These are phyloP conservation scores for Archegozetes longisetosus DNA, from an alignment of 1,140 invertebrate species.

Conservation along the genomic window DNA sequence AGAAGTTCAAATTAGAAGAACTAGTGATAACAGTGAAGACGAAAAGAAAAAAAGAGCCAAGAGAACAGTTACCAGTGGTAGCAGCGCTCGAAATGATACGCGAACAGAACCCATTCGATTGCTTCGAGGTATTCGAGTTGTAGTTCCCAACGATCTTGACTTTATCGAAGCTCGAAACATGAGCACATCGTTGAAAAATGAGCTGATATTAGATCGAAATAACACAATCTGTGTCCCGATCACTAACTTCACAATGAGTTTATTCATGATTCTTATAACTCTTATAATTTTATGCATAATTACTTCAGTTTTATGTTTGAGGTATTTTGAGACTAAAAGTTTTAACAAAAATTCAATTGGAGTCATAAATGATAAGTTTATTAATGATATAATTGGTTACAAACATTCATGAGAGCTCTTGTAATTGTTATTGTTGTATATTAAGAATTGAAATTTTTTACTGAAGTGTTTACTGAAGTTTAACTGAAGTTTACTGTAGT, in stretches of 20 bases:
- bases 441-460: too few species aligned
- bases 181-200: neutral
- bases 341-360: too few species aligned
- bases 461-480: too few species aligned
- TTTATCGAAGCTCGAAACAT: neutral
- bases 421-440: too few species aligned
- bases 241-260: neutral
- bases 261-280: neutral
- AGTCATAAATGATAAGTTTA: too few species aligned
- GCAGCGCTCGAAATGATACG: neutral
- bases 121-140: slow-evolving; percentile 24
- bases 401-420: too few species aligned
- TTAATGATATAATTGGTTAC: too few species aligned
- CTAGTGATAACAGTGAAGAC: neutral
- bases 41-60: neutral
- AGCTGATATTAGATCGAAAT: neutral
- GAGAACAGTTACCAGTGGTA: neutral
- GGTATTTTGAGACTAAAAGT: neutral
- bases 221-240: neutral
- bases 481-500: too few species aligned
- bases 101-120: slow-evolving; percentile 19
- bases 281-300: neutral
- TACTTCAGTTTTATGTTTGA: neutral
- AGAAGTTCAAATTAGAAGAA: neutral
- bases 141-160: slow-evolving; percentile 26